phyloP scores from a whole-genome alignment of 2,797 vertebrate species.

The Smutsia gigantea region DNA sequence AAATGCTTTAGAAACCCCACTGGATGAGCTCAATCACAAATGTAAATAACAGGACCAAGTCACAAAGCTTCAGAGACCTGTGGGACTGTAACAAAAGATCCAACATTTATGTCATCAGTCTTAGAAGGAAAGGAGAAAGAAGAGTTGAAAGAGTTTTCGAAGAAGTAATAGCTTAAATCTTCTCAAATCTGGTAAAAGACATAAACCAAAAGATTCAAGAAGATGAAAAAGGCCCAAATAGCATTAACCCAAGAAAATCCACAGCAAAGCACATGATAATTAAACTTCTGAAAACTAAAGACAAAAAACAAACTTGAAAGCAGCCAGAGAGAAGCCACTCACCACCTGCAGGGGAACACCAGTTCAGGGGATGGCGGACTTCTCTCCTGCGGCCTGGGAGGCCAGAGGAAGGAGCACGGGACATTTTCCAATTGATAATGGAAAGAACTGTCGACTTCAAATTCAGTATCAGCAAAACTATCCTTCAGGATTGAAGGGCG shows the following conservation, averaged over 20 bases:
- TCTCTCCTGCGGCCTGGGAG: neutral
- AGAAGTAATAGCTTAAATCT: neutral
- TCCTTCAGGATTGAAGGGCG: neutral
- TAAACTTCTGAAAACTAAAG: neutral
- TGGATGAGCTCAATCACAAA: too few species aligned
- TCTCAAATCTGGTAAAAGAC: neutral
- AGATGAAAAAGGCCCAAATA: neutral
- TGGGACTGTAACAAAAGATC: neutral
- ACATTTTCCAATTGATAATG: neutral
- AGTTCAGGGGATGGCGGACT: neutral
- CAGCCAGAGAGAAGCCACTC: neutral
- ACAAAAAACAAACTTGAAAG: neutral
- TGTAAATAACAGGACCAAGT: neutral
- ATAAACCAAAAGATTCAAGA: neutral
- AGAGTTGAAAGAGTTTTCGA: neutral
- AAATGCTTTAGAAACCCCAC: neutral
- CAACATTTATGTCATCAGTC: neutral
- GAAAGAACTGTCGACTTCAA: neutral
- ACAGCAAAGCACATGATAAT: neutral
- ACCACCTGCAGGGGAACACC: neutral
- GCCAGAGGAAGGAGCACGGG: neutral
- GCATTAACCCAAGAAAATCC: neutral
- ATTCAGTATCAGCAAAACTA: neutral
- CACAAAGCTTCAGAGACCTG: neutral
- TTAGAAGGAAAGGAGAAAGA: neutral